Base-by-base conservation (phyloP, 2,888 invertebrate genomes). In the Clistopyga incitator region DNA sequence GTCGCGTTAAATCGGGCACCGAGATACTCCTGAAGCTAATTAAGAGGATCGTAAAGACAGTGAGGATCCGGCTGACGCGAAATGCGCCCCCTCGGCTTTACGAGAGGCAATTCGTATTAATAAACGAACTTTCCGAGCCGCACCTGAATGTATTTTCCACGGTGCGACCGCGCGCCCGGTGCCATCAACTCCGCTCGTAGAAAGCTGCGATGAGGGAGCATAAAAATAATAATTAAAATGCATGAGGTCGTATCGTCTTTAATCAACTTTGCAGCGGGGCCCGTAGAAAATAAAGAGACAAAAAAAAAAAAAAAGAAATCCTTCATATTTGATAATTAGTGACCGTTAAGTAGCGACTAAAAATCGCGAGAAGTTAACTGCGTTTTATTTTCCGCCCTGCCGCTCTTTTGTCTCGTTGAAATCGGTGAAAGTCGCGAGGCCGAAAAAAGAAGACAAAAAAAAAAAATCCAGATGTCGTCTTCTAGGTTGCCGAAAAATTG, bases 271-370 rank as follows among this genome's bases (percentile, higher is more conserved):
- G 77, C 86, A 86, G 86, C 85, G 86, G 86, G 85, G 87, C 86
- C 88, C 78, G 74, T 80, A 84, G 86, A 86, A 87, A 89, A 87
- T 88, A 90, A 90, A 89, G 88, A 90, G 89, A 89, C 88, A 87
- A 88, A 90, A 90, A 89, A 89, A 90, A 89, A 89, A 89, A 87
- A 88, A 90, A 90, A 89, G 88, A 90, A 89, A 89, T 88, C 88
- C 86, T 89, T 90, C 90, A 88, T 88, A 84, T 86, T 87, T 87
- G 86, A 89, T 89, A 88, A 90, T 90, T 89, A 90, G 81, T 65
- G 83, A 64, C 68, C 78, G 64, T 85, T 86, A 85, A 85, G 80
- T 77, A 68, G 56, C 23, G 52, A 29, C 59, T 67, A 29, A 72
- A 71, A 75, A 38, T 3, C 23, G 29, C 18, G 10, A 47, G n/a